Percentiles rank a stretch among this genome's conserved stretches.
Evolutionary conservation across 2,888 invertebrate species (phyloP).

Genomic region (Hesperia comma): DNA sequence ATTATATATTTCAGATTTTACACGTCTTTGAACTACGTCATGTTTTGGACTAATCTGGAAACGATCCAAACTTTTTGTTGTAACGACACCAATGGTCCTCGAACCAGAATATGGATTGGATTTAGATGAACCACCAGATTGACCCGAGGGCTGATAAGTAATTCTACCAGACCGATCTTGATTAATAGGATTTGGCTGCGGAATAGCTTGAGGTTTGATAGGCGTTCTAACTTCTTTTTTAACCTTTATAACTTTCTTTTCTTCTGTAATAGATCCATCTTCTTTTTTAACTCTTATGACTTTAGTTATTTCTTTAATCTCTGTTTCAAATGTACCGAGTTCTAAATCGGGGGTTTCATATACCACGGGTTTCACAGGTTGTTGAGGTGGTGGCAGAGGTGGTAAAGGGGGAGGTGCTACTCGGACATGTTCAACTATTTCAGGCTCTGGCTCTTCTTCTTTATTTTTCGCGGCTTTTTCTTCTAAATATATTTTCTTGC

Average conservation of each 20-base stretch:
- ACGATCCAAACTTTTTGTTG: slow-evolving; percentile 33
- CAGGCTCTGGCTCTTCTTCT: not conserved
- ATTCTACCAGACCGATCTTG: slow-evolving; percentile 28
- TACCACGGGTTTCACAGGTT: not conserved
- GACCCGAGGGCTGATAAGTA: slow-evolving; percentile 34
- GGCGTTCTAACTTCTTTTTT: slow-evolving; percentile 49
- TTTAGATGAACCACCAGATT: slow-evolving; percentile 42
- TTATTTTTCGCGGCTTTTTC: slow-evolving; percentile 25
- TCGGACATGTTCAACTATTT: not conserved
- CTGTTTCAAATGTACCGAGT: slow-evolving; percentile 51
- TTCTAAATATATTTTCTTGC: slow-evolving; percentile 42
- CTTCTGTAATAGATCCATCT: slow-evolving; percentile 54
- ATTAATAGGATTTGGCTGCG: slow-evolving; percentile 34
- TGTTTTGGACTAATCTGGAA: not conserved
- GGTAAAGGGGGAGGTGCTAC: not conserved
- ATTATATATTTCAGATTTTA: slow-evolving; percentile 40
- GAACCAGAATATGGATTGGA: slow-evolving; percentile 45
- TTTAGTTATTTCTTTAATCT: slow-evolving; percentile 54
- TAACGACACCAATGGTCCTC: slow-evolving; percentile 45
- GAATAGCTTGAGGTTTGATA: slow-evolving; percentile 33
- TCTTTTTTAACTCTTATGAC: slow-evolving; percentile 51
- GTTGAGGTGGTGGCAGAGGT: not conserved
- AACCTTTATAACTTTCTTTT: slow-evolving; percentile 52
- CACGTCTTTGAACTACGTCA: slow-evolving; percentile 21
- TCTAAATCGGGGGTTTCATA: slow-evolving; percentile 43